Evolutionary conservation across 2,113 vertebrate genomes (phyloP).

Genomic region (Atrichornis clamosus): DNA sequence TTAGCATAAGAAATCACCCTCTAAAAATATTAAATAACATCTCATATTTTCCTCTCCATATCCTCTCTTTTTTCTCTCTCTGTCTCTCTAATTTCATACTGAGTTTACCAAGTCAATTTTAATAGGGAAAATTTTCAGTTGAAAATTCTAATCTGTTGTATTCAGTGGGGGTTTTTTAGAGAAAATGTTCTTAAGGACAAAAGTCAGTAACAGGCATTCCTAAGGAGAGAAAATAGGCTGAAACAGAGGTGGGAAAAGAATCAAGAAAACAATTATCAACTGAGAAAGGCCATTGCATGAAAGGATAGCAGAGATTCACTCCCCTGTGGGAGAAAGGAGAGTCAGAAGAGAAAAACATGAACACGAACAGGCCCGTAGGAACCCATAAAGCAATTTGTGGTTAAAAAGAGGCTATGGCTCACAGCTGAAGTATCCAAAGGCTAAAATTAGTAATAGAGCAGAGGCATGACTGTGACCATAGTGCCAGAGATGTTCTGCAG

Average conservation of each 20-base stretch:
- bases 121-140: background rate
- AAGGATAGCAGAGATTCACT: background rate
- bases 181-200: background rate
- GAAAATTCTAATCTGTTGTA: background rate
- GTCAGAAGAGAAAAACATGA: slow-evolving; percentile 22
- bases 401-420: background rate
- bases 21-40: background rate
- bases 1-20: background rate
- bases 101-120: background rate
- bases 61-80: background rate
- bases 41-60: background rate
- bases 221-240: background rate
- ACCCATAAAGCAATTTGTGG: background rate
- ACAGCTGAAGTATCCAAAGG: slow-evolving; percentile 3
- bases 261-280: background rate
- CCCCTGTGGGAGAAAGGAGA: background rate
- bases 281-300: background rate
- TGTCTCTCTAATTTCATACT: background rate
- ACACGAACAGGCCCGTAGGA: background rate
- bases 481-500: background rate
- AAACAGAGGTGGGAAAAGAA: background rate
- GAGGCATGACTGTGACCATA: background rate
- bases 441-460: slow-evolving; percentile 27
- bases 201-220: background rate
- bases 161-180: background rate